Percentiles rank a stretch among this genome's conserved stretches.
Conservation (phyloP, 1,140 invertebrate genomes). For the Kradibia gibbosae region DNA sequence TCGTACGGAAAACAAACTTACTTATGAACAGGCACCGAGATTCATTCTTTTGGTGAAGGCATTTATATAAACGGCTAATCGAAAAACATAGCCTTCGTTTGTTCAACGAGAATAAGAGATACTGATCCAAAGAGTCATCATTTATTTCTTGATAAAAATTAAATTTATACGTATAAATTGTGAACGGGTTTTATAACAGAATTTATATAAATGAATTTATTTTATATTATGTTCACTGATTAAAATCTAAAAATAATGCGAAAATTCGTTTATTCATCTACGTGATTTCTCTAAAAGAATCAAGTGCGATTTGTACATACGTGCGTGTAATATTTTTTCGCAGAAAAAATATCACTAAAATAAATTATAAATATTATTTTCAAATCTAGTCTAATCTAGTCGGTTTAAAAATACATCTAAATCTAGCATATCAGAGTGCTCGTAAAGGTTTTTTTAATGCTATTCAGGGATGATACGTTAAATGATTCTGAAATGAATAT, state of each 20-base stretch:
- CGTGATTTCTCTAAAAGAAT: too few relatives aligned
- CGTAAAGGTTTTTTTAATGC: not conserved
- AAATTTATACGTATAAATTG: not conserved
- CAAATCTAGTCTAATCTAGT: not conserved
- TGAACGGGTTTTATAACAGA: not conserved
- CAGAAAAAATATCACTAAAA: too few relatives aligned
- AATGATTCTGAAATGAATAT: not conserved
- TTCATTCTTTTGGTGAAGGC: not conserved
- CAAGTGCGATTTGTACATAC: too few relatives aligned
- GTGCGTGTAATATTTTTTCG: too few relatives aligned
- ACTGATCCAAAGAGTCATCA: not conserved
- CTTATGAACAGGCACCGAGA: not conserved
- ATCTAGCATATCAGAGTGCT: not conserved
- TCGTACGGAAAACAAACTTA: slow-evolving; percentile 23
- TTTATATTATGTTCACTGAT: not conserved
- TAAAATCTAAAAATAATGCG: not conserved
- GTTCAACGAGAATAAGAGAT: not conserved
- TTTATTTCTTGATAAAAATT: not conserved
- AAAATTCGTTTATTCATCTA: not conserved
- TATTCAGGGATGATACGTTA: not conserved
- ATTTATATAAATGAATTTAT: not conserved
- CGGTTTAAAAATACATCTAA: not conserved
- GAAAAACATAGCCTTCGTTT: slow-evolving; percentile 19
- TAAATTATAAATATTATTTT: not conserved
- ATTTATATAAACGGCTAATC: not conserved